Conservation (phyloP, 2,888 invertebrate genomes). For the Parasteatoda lunata region DNA sequence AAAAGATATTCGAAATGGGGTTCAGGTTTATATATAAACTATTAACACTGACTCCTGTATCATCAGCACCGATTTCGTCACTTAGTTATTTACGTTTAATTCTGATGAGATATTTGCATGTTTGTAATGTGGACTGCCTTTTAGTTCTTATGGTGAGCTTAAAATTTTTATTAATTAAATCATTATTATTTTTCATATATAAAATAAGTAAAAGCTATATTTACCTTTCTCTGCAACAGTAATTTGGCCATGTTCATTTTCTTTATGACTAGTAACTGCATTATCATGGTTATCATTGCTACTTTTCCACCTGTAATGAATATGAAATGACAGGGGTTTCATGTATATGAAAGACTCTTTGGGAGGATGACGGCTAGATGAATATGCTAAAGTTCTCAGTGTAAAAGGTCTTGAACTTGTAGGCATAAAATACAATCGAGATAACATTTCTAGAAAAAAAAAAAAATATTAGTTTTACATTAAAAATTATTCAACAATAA, state of each 20-base stretch:
- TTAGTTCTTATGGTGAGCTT: no score
- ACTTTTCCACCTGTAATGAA: conserved; percentile 47
- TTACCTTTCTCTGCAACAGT: conserved; percentile 62
- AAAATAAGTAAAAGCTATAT: not conserved
- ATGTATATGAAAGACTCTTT: conserved; percentile 20
- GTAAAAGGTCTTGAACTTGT: conserved; percentile 25
- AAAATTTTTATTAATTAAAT: no score
- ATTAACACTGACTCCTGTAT: no score
- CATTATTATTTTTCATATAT: no score
- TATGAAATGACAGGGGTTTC: conserved; percentile 17
- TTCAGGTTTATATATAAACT: no score
- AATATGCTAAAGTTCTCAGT: conserved; percentile 4
- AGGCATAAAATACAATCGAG: conserved; percentile 29
- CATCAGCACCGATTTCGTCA: no score
- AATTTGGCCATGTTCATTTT: conserved; percentile 42
- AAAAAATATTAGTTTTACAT: no score
- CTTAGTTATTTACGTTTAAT: no score
- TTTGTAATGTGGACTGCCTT: no score
- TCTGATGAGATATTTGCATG: no score
- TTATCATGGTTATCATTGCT: conserved; percentile 24
- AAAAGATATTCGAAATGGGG: no score
- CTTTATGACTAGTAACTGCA: conserved; percentile 39
- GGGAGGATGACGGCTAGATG: conserved; percentile 14
- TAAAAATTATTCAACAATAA: no score
- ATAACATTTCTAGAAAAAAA: conserved; percentile 30